Base-by-base conservation (phyloP, 2,888 invertebrate genomes). In the Eilema depressum region DNA sequence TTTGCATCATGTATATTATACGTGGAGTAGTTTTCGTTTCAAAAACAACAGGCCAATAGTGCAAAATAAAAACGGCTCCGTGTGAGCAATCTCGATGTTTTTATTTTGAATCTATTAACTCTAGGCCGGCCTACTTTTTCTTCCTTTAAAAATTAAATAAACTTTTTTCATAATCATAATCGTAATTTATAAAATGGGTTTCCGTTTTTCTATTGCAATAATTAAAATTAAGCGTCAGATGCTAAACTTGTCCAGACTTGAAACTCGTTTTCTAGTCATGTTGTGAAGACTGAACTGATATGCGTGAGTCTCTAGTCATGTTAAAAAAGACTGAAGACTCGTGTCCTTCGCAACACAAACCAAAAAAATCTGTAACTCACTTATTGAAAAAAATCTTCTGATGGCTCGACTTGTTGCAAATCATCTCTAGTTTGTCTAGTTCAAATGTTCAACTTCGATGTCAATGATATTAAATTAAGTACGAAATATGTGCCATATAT, bases 401-500 rank as follows among this genome's bases (percentile, higher is more conserved):
- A 41, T 63, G 23, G 12, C 30, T 33, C 20, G 2, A 28, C 23
- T 63, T 30, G 53, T 53, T 30, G 64, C 41, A 65, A 30, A 53
- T 53, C 53, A 53, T 64, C 30, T n/a, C n/a, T 7, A 65, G 28
- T 56, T 57, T 30, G 5, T 30, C 33, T 56, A 56, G 23, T 56
- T 14, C 23, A 65, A 33, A 33, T 28, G n/a, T 65, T 65, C 53
- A 59, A 66, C 26, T 63, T 68, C 60, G 68, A 59, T 26, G 47
- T 28, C 17, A 41, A n/a, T 65, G 63, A 63, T 68, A 41, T 30
- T 71, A 37, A 76, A 61, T 23, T 66, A 74, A 77, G 66, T 75
- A 76, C 62, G 71, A 76, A 76, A 63, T 69, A 75, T 76, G 88
- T 88, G 88, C 88, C 88, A 88, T 88, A 69, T 83, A 74, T 70